These are phyloP conservation scores for Agrotis exclamationis DNA, from an alignment of 2,888 invertebrate genomes.

Conservation along the genomic window DNA sequence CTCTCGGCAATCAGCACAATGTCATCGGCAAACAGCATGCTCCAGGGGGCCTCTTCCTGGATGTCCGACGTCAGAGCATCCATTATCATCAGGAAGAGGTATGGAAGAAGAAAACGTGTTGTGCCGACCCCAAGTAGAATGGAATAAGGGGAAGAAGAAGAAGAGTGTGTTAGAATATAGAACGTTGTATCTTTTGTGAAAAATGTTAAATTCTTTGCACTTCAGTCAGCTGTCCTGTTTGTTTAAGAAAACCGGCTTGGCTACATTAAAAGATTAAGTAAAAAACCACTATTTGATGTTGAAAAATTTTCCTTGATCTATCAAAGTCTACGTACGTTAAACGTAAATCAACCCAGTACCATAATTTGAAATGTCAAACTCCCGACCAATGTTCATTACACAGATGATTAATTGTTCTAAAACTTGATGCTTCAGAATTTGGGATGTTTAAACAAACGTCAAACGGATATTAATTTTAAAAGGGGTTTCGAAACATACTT, in stretches of 20 bases:
- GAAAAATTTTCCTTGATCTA: slow-evolving; percentile 14
- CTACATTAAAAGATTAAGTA: slow-evolving; percentile 16
- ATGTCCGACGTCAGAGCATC: no score
- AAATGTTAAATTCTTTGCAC: slow-evolving; percentile 34
- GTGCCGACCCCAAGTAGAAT: no score
- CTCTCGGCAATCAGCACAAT: no score
- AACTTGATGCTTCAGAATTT: slow-evolving; percentile 50
- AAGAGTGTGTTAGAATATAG: slow-evolving; percentile 67
- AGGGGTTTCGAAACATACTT: slow-evolving; percentile 46
- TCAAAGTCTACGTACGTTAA: slow-evolving; percentile 25
- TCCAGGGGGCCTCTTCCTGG: no score
- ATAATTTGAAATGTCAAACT: slow-evolving; percentile 47
- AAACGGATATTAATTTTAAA: slow-evolving; percentile 47
- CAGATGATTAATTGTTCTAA: slow-evolving; percentile 53
- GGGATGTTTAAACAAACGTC: slow-evolving; percentile 42
- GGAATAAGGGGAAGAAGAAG: no score
- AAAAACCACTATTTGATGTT: slow-evolving; percentile 1
- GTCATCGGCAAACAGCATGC: no score
- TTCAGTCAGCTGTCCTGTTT: slow-evolving; percentile 20
- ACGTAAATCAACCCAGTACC: slow-evolving; percentile 26
- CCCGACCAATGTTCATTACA: slow-evolving; percentile 46
- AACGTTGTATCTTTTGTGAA: slow-evolving; percentile 49
- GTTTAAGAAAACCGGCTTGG: slow-evolving; percentile 29
- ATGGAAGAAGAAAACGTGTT: no score
- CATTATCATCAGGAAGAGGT: no score